Percentiles rank a stretch among this genome's conserved stretches.
These are phyloP conservation scores for Acrocyrtus sp. DNA, from an alignment of 2,888 invertebrate genomes.

Conservation along the genomic window DNA sequence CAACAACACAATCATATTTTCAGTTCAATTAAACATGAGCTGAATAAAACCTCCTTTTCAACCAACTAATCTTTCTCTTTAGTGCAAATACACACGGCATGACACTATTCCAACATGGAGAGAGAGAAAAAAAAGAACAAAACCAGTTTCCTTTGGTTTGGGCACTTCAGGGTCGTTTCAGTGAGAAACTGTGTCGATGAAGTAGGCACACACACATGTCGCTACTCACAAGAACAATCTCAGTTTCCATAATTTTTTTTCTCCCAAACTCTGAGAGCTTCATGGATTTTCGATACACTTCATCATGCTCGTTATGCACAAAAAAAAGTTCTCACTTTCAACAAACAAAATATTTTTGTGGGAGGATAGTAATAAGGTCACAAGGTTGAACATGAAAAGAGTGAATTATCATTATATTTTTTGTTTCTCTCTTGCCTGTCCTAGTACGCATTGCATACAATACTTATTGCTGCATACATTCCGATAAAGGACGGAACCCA, in stretches of 20 bases:
- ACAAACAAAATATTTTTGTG: too few relatives aligned
- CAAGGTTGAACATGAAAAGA: conserved; percentile 29
- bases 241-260: conserved; percentile 37
- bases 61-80: too few relatives aligned
- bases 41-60: conserved; percentile 4
- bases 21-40: too few relatives aligned
- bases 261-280: too few relatives aligned
- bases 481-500: too few relatives aligned
- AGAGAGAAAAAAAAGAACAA: conserved; percentile 16
- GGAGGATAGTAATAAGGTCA: conserved; percentile 38
- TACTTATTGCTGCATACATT: conserved; percentile 10
- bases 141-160: conserved; percentile 38
- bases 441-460: too few relatives aligned
- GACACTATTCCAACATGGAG: too few relatives aligned
- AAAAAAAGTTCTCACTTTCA: too few relatives aligned
- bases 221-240: too few relatives aligned
- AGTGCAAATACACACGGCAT: too few relatives aligned
- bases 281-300: conserved; percentile 8
- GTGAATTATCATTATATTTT: conserved; percentile 18
- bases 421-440: too few relatives aligned
- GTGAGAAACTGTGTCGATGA: conserved; percentile 38
- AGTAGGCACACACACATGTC: conserved; percentile 26
- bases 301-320: conserved; percentile 17
- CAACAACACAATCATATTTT: too few relatives aligned
- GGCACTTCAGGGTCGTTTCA: conserved; percentile 29